Base-by-base conservation (phyloP, 2,113 vertebrate genomes). In the Lepus europaeus region DNA sequence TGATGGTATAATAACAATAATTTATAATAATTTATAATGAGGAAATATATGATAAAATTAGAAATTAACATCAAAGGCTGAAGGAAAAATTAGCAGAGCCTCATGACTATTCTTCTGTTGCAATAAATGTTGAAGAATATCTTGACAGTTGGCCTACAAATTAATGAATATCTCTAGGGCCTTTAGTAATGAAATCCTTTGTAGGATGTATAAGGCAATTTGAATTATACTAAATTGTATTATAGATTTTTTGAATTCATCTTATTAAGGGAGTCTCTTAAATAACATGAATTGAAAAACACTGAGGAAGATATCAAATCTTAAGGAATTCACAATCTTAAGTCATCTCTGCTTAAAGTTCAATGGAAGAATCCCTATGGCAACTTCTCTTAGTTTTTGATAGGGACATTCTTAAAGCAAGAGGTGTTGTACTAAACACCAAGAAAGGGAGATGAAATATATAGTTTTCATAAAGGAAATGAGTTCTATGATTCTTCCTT, bases 321-420 rank as follows among this genome's bases (percentile, higher is more conserved):
- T 76, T 74, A 86, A 72, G 36, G 36, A 83, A 89, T 39, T 94
- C 29, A 23, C 17, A 59, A 25, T 61, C 31, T 53, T 11, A 63
- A 29, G 14, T 51, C 8, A 77, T 64, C 61, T 61, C 8, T 69
- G 25, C 36, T 11, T 59, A 27, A 27, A 61, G 2, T 72, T 94
- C 36, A 53, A 0, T 76, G 89, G 17, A 63, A 86, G 79, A 77
- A 94, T 72, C 14, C 10, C n/a, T 23, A 20, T 19, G 19, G 33
- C 7, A n/a, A 27, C n/a, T 92, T 78, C 31, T 83, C 83, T 93
- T 56, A 59, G 33, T 23, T 91, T 95, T 93, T 90, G 23, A 89
- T 91, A 83, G 31, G 72, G 11, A 72, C 16, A 20, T 3, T 61
- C 33, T 92, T 94, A 89, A 80, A 56, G 16, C 23, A 86, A 89